Base-by-base conservation (phyloP, 2,888 invertebrate species). In the Sympetrum striolatum region DNA sequence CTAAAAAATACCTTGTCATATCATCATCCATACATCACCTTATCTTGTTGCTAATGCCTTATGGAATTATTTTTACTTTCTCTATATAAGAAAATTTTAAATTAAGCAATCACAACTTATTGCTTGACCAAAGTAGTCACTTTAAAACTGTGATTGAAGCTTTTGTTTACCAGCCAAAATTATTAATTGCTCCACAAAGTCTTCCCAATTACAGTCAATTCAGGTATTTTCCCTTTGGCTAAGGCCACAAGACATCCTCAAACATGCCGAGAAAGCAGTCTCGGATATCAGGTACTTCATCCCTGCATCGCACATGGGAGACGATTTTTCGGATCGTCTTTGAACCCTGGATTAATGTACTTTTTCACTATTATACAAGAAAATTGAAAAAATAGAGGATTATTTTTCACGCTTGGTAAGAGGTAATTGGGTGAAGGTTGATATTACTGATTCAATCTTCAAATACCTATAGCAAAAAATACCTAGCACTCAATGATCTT, bases 231-330 rank as follows among this genome's bases (percentile, higher is more conserved):
- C 73, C 86, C 86, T 60, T 60, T 37, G 60, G 60, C 86, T 86
- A 86, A 86, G 86, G 86, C 86, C 58, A 86, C 86, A 86, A 86
- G 86, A 86, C 86, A 60, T 86, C 86, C 86, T 86, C 37, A 18
- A 86, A 64, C 86, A 64, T 37, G 60, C 37, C 60, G 58, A 60
- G 37, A 60, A 58, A 86, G 58, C 58, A 60, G 86, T 60, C n/a
- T 37, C n/a, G 64, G 60, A 86, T 64, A 86, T 86, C 86, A 86
- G 86, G 86, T 86, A 86, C 86, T 60, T 58, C 58, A 44, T 82
- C 82, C 82, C 82, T 82, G 82, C 82, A 82, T 31, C 37, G 37
- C 35, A 22, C 22, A 86, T 18, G 22, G 86, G 60, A 22, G 64
- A 64, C 37, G 58, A 58, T 60, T 37, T 18, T 86, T 37, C 60